These are phyloP conservation scores for Pygathrix nemaeus DNA, from an alignment of 2,113 vertebrate genomes.

Conservation along the genomic window DNA sequence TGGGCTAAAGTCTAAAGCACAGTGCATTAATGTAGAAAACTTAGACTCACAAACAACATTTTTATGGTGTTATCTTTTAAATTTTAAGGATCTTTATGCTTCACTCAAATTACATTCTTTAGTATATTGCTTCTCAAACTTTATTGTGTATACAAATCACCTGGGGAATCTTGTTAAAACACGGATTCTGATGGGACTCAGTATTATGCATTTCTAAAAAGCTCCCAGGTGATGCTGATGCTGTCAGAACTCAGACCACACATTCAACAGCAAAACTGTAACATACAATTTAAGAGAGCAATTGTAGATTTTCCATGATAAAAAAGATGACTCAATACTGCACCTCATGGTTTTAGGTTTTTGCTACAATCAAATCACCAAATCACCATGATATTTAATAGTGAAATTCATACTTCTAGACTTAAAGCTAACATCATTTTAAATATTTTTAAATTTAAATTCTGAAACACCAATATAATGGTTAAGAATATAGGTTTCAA, in stretches of 20 bases:
- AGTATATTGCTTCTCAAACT: not conserved
- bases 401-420: not conserved
- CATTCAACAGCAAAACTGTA: not conserved
- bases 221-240: not conserved
- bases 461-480: not conserved
- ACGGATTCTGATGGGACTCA: not conserved
- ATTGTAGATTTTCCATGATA: not conserved
- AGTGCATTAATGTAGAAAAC: not conserved
- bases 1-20: not conserved
- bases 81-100: not conserved
- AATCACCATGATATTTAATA: not conserved
- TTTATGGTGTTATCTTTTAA: not conserved
- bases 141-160: not conserved
- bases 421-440: not conserved
- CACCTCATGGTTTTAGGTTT: not conserved
- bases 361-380: not conserved
- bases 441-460: not conserved
- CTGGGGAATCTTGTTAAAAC: slow-evolving; percentile 7
- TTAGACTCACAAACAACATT: not conserved
- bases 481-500: not conserved
- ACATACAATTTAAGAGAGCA: not conserved
- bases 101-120: not conserved
- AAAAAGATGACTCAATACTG: not conserved
- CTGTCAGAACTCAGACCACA: not conserved
- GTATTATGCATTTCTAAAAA: not conserved